These are phyloP conservation scores for Scrobipalpa costella DNA, from an alignment of 2,888 invertebrate genomes.

Conservation along the genomic window DNA sequence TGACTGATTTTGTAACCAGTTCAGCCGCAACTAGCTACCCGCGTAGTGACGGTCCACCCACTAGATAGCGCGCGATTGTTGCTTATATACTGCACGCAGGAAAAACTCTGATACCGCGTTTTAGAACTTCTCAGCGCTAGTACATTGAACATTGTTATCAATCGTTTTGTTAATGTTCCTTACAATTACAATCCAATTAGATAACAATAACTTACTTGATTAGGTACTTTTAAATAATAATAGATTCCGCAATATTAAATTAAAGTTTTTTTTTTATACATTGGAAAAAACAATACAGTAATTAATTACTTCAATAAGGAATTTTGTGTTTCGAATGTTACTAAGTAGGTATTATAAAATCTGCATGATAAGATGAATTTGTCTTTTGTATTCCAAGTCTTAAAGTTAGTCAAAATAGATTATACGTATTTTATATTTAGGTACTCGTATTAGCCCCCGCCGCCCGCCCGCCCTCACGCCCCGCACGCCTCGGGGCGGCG, in stretches of 20 bases:
- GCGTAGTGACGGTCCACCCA: constrained; percentile 27
- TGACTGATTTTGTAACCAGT: constrained; percentile 21
- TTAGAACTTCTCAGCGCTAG: constrained; percentile 10
- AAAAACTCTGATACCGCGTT: constrained; percentile 27
- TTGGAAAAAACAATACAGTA: no score
- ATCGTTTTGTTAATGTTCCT: neutral
- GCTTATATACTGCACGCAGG: constrained; percentile 17
- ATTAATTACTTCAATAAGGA: no score
- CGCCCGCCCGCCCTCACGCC: constrained; percentile 20
- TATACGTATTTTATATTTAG: neutral
- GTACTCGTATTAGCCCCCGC: neutral
- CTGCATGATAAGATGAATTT: neutral
- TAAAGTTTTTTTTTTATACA: no score
- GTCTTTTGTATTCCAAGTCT: neutral
- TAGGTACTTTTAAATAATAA: no score
- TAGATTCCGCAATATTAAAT: no score
- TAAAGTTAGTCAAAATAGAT: neutral
- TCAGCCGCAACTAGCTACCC: constrained; percentile 23
- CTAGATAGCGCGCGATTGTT: neutral
- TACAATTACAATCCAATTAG: no score
- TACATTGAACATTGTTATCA: neutral
- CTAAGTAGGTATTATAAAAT: neutral
- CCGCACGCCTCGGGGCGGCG: constrained; percentile 57
- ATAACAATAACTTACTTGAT: no score
- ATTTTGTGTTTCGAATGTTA: no score